Base-by-base conservation (phyloP, 2,888 invertebrate species). In the Podotricha telesiphe region DNA sequence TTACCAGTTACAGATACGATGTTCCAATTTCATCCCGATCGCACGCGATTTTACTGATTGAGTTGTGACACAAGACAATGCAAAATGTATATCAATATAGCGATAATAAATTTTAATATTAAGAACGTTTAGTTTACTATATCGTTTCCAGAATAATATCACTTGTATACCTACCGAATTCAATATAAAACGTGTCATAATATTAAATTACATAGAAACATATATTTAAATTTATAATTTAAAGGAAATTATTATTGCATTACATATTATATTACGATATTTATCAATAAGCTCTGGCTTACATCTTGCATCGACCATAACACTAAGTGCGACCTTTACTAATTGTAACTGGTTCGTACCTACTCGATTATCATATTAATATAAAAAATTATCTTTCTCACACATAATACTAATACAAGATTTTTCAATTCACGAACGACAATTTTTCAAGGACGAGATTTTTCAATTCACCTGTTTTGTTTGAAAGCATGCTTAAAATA, bases 11-110 rank as follows among this genome's bases (percentile, higher is more conserved):
- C 28, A 62, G 50, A 55, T 51, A 55, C n/a, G 20, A 50, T 70
- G 80, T 77, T 83, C 85, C 80, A 81, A 81, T 80, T 82, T 69
- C 76, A 80, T 79, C 83, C 79, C 78, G 84, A 80, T 83, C 74
- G 73, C 67, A 74, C 80, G 73, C 64, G 47, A 61, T 69, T 55
- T 47, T 45, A 40, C 65, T 71, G 20, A 37, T 64, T 37, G 59
- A 37, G n/a, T 53, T 34, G 40, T 59, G 53, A 15, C 15, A 48
- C 28, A 48, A 62, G 62, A 47, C 20, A 34, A 47, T 59, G 64
- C 17, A 53, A 51, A 53, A 11, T 17, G 28, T 17, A 22, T 64
- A 53, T 51, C 15, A 28, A 34, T 28, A 42, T 55, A 10, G 17
- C 13, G 1, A 42, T 2, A 42, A 42, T 13, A 7, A 13, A 13